These are phyloP conservation scores for Octopus bimaculoides DNA, from an alignment of 1,140 invertebrate species.

Conservation along the genomic window DNA sequence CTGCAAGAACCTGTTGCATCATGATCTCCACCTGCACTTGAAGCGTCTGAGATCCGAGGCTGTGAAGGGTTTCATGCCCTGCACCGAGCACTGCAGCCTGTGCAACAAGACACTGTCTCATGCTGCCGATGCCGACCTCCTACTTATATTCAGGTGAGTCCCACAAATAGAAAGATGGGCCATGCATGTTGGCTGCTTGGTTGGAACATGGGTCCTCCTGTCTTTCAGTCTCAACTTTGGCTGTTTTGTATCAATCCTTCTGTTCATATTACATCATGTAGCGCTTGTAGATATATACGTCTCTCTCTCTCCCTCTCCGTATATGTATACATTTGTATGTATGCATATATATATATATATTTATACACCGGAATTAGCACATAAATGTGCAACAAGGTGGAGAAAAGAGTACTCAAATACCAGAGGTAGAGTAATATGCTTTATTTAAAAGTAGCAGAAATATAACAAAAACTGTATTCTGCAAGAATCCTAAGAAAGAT, in stretches of 20 bases:
- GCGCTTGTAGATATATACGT: no score
- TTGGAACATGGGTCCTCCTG: not conserved
- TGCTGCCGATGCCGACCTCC: slow-evolving; percentile 32
- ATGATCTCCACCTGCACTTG: slow-evolving; percentile 55
- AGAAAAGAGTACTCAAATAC: no score
- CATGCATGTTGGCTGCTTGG: not conserved
- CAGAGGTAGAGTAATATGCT: no score
- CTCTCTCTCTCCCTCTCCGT: no score
- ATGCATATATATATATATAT: no score
- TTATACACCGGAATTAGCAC: rapidly evolving
- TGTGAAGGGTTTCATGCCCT: slow-evolving; percentile 47
- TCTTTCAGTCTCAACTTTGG: not conserved
- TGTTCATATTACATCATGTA: no score
- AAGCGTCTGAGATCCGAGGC: slow-evolving; percentile 45
- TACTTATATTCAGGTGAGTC: slow-evolving; percentile 53
- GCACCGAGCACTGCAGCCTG: slow-evolving; percentile 47
- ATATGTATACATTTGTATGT: no score
- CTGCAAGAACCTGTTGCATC: slow-evolving; percentile 57
- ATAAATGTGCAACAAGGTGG: no score
- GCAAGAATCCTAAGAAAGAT: no score
- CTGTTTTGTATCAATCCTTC: not conserved
- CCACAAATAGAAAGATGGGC: no score
- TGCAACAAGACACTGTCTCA: slow-evolving; percentile 45
- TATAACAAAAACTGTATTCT: no score
- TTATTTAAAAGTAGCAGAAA: no score